Base-by-base conservation (phyloP, 92 coral and sea anemone genomes). In the Parazoanthus darwini region DNA sequence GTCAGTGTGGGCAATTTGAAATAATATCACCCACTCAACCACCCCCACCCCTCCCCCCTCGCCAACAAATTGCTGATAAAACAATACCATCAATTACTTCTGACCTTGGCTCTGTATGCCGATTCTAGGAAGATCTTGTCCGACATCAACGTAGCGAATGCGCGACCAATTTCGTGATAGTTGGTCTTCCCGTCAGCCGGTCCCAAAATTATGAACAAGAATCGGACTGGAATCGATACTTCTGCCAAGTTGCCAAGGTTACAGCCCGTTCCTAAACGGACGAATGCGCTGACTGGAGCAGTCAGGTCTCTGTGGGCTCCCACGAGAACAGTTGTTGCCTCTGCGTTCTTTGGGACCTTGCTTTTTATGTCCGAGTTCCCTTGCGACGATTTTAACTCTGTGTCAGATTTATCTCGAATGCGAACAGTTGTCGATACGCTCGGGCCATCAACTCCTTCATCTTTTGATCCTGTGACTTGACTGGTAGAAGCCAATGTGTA, bases 131-230 rank as follows among this genome's bases (percentile, higher is more conserved):
- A 97, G 44, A 93, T 68, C 87, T 92, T 95, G 46, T 97, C 98
- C 0, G 97, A 95, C 99, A 97, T 97, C 86, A 97, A 77, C 22
- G 99, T 96, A 51, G 98, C 93, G 51, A 95, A 79, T 15, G 96
- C 92, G 9, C 99, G 99, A 26, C 99, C 99, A 63, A 93, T 89
- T 72, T 97, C 99, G 71, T 94, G 96, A 87, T 94, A 97, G 73
- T 88, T 94, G 2, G 91, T 80, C 35, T 79, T 74, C 6, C 56
- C 90, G 20, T 95, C 92, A 18, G 86, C 91, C 1, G 99, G 99
- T 18, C 98, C 99, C 42, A 97, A 89, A 38, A 95, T 86, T 20
- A 95, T 90, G 81, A 97, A 95, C 88, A 97, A 44, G 85, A 95
- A 97, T 44, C 99, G 88, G 68, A 97, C 96, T 63, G 99, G 99